phyloP scores from a whole-genome alignment of 2,113 vertebrate species.

The Cyanoliseus patagonus region DNA sequence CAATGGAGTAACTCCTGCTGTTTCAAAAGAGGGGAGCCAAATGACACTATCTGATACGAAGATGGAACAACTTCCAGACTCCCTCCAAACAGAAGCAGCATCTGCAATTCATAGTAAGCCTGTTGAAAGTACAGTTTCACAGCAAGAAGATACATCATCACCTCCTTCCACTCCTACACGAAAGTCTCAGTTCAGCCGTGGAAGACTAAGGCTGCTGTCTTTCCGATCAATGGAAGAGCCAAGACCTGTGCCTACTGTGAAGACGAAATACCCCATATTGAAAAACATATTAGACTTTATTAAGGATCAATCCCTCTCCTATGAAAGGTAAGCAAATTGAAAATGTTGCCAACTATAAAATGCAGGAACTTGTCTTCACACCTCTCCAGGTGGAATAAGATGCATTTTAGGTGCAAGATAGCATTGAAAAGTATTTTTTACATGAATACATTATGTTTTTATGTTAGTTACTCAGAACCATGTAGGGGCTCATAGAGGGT shows the following conservation, averaged over 20 bases:
- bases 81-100: conserved; percentile 8
- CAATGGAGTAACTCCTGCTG: background rate
- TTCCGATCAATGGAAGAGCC: conserved; percentile 91
- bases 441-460: background rate
- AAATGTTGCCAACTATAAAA: background rate
- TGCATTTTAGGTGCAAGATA: background rate
- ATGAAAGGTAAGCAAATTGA: conserved; percentile 79
- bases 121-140: conserved; percentile 72
- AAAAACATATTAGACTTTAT: conserved; percentile 90
- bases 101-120: conserved; percentile 47
- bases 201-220: conserved; percentile 91
- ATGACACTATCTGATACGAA: background rate
- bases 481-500: background rate
- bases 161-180: conserved; percentile 85
- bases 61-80: background rate
- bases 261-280: conserved; percentile 87
- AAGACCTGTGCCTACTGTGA: conserved; percentile 79
- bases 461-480: background rate
- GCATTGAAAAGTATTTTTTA: background rate
- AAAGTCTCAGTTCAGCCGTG: conserved; percentile 83
- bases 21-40: background rate
- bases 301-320: conserved; percentile 88
- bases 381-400: background rate
- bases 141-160: conserved; percentile 73
- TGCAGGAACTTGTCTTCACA: background rate